Percentiles rank a stretch among this genome's conserved stretches.
Conservation (phyloP, 2,888 invertebrate genomes). For the Diaperis boleti region DNA sequence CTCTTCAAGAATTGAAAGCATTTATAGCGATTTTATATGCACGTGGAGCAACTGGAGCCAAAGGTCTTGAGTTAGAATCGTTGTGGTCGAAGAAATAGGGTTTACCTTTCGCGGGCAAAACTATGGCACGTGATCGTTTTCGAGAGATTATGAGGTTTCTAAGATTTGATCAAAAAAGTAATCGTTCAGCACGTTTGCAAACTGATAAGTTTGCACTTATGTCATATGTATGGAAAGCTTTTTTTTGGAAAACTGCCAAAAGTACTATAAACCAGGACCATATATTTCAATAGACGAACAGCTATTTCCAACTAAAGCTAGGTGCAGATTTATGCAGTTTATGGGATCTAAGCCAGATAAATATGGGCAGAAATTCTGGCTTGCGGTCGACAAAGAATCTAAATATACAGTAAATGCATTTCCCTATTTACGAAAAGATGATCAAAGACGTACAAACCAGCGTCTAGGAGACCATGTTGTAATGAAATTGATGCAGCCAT, state of each 20-base stretch:
- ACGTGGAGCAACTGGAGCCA: not conserved
- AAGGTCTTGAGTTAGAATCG: not conserved
- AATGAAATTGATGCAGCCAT: not conserved
- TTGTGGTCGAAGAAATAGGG: not conserved
- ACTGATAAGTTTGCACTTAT: constrained; percentile 1
- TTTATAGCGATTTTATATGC: constrained; percentile 1
- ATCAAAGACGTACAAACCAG: not conserved
- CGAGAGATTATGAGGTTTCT: not conserved
- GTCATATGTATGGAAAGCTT: not conserved
- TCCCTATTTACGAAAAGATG: not conserved
- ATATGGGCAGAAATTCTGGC: constrained; percentile 4
- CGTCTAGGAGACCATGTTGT: not conserved
- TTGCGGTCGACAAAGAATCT: not conserved
- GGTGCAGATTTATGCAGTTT: constrained; percentile 2
- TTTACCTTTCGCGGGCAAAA: too few relatives aligned
- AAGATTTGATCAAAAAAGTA: not conserved
- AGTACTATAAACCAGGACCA: not conserved
- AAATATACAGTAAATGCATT: not conserved
- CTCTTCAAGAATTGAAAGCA: not conserved
- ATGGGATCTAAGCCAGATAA: constrained; percentile 1
- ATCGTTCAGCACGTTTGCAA: not conserved
- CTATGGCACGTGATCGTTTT: not conserved
- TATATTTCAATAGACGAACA: constrained; percentile 6
- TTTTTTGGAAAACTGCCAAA: not conserved
- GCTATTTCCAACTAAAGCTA: constrained; percentile 4